These are phyloP conservation scores for Nephrocerus scutellatus DNA, from an alignment of 2,888 invertebrate genomes.

Conservation along the genomic window DNA sequence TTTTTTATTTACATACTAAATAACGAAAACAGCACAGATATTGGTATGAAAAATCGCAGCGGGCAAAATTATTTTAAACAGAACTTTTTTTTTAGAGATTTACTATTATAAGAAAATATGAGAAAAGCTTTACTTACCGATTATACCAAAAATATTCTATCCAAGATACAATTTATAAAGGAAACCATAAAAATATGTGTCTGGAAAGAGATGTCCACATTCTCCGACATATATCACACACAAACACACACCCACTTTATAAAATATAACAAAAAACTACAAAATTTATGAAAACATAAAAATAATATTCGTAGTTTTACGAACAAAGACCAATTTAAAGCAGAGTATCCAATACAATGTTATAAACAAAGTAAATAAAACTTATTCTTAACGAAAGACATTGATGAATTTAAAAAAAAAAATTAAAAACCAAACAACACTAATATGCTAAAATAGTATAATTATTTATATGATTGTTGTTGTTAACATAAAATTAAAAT, in stretches of 20 bases:
- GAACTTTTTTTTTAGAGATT: no score
- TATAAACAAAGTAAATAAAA: no score
- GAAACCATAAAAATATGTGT: slow-evolving; percentile 14
- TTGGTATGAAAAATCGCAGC: no score
- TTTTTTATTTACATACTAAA: no score
- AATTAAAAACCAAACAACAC: slow-evolving; percentile 19
- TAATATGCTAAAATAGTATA: slow-evolving; percentile 3
- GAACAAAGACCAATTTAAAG: slow-evolving; percentile 25
- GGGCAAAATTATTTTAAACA: no score
- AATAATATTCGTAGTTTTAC: slow-evolving; percentile 19
- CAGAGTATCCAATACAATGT: slow-evolving; percentile 23
- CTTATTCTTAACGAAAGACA: no score
- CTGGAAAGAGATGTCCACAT: slow-evolving; percentile 21
- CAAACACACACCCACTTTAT: slow-evolving; percentile 11
- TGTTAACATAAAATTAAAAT: slow-evolving; percentile 15
- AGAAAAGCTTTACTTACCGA: no score
- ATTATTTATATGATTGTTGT: slow-evolving; percentile 4
- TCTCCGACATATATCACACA: slow-evolving; percentile 11
- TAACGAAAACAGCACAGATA: no score
- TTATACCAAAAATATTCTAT: no score
- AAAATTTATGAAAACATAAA: slow-evolving; percentile 4
- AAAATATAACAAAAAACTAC: slow-evolving; percentile 6
- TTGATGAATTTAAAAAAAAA: slow-evolving; percentile 10
- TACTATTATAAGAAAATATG: no score
- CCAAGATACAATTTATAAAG: slow-evolving; percentile 6